A percentile compares a stretch with the other conserved stretches of the same genome.
Conservation (phyloP, 2,888 invertebrate species). For the Galeopsomyia nigrocyanea region DNA sequence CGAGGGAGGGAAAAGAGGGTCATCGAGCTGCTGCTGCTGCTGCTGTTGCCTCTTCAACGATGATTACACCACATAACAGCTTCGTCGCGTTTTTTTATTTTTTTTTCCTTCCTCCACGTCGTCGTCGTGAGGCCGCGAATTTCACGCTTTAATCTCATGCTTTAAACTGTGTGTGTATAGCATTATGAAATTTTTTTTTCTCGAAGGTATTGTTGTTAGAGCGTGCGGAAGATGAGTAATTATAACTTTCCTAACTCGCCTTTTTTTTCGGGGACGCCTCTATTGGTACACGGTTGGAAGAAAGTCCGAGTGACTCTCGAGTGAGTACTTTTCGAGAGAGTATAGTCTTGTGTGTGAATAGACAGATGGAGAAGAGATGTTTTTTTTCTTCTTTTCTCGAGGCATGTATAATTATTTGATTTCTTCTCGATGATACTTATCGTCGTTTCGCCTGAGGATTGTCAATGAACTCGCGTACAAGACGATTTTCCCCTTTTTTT, state of each 20-base stretch:
- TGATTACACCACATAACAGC: constrained; percentile 6
- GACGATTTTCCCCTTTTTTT: constrained; percentile 18
- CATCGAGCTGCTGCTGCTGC: constrained; percentile 8
- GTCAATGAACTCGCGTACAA: neutral
- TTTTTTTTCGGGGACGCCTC: constrained; percentile 17
- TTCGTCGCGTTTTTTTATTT: neutral
- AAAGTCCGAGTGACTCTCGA: constrained; percentile 13
- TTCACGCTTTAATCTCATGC: constrained; percentile 26
- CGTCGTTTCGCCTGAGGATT: neutral
- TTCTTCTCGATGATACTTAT: constrained; percentile 20
- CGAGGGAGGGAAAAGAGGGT: constrained; percentile 16
- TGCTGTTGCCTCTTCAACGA: constrained; percentile 7
- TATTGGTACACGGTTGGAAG: neutral
- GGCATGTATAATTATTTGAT: constrained; percentile 9
- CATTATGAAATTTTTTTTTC: constrained; percentile 20
- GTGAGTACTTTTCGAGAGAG: constrained; percentile 16
- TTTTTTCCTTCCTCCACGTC: neutral
- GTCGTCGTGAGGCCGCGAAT: constrained; percentile 10
- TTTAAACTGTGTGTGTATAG: neutral
- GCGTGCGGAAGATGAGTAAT: constrained; percentile 23
- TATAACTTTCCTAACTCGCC: constrained; percentile 33
- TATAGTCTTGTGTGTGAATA: neutral
- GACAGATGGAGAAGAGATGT: neutral
- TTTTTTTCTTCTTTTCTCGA: no score
- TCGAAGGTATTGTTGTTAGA: constrained; percentile 18